Percentiles rank a stretch among this genome's conserved stretches.
phyloP scores from a whole-genome alignment of 2,113 vertebrate genomes.

The human region DNA sequence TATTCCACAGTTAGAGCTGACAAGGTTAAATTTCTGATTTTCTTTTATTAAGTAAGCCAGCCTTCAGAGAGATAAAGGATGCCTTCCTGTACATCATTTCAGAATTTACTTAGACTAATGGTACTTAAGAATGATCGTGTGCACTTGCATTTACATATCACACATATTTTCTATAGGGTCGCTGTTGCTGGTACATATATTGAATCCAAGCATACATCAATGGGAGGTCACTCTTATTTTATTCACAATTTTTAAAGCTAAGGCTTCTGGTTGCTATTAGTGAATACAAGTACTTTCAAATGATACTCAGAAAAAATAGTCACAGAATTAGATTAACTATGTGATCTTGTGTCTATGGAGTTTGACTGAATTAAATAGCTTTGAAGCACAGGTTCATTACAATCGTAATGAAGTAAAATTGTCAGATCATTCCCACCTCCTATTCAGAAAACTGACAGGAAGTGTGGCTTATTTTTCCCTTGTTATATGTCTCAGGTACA shows the following conservation, averaged over 20 bases:
- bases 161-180: not conserved
- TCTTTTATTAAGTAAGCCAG: not conserved
- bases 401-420: constrained; percentile 38
- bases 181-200: not conserved
- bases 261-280: constrained; percentile 21
- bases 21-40: constrained; percentile 50
- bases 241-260: constrained; percentile 21
- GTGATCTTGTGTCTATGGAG: constrained; percentile 39
- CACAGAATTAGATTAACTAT: constrained; percentile 22
- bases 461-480: constrained; percentile 5
- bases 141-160: not conserved
- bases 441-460: constrained; percentile 43
- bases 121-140: not conserved
- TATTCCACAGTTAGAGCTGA: not conserved
- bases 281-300: constrained; percentile 34
- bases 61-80: not conserved
- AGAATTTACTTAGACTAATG: constrained; percentile 23
- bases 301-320: not conserved
- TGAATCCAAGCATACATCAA: not conserved
- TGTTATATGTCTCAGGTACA: not conserved
- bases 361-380: constrained; percentile 32
- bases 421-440: constrained; percentile 2
- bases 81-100: not conserved
- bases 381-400: constrained; percentile 33
- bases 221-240: not conserved